Evolutionary conservation across 2,113 vertebrate species (phyloP), one percentile per base, ranked within the genome.

Genomic region (Turdus rufiventris): DNA sequence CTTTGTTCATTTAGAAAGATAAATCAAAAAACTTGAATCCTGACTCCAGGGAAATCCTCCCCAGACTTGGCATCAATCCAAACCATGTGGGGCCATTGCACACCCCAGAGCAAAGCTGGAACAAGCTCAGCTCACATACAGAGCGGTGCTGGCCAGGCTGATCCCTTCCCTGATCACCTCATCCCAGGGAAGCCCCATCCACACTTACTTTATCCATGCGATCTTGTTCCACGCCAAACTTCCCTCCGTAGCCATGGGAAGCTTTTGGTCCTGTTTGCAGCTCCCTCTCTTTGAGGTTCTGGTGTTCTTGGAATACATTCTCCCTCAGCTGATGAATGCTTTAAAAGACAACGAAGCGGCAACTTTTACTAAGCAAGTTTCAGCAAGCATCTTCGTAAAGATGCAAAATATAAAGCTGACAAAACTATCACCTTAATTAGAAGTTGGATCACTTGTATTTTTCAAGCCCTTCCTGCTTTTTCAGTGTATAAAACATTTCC

Each of bases 231-330:
- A 99, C 97, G 0, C 99, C 99, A 19, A 99, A 99, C 53, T 98
- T 99, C 2, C 99, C 99, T 29, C 99, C 99, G 0, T 99, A 99
- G 42, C 99, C 99, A 10, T 98, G 98, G 1, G 99, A 99, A 33
- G 99, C 99, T 71, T 98, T 98, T 15, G 99, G 99, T 94, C 98
- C 99, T 1, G 85, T 96, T 9, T 99, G 98, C 73, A 98, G 91
- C 93, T 99, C 99, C 87, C 98, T 98, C 97, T 99, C 98, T 97
- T 98, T 99, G 93, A 99, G 96, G 65, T 82, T 97, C 83, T 98
- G 98, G 92, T 99, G 99, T 47, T 99, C 99, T 19, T 98, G 98
- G 4, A 98, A 99, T 20, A 99, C 99, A 0, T 98, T 99, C 87
- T 99, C 98, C 50, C 99, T 98, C 94, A 99, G 98, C 79, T 95